A percentile compares a stretch with the other conserved stretches of the same genome.
These are phyloP conservation scores for Cynodonichthys magdalenae DNA, from an alignment of 2,797 vertebrate genomes.

Conservation along the genomic window DNA sequence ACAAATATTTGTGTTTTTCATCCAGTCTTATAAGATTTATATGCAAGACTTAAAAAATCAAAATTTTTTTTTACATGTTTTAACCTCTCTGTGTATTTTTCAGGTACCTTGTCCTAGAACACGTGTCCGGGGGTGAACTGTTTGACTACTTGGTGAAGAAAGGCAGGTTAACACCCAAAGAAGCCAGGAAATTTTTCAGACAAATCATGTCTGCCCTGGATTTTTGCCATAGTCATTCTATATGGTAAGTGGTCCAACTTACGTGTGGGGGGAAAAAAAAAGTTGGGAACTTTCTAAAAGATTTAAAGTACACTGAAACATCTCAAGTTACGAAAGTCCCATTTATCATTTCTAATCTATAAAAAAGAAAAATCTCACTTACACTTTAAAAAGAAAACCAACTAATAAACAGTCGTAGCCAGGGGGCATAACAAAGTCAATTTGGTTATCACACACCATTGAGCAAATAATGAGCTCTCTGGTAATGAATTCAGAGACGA, in stretches of 20 bases:
- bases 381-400: slow-evolving; percentile 16
- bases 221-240: slow-evolving; percentile 99
- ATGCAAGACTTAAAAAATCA: background rate
- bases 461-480: slow-evolving; percentile 51
- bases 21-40: background rate
- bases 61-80: background rate
- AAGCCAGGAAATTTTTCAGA: slow-evolving; percentile 97
- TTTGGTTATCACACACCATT: slow-evolving; percentile 46
- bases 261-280: too few relatives aligned
- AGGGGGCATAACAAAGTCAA: slow-evolving; percentile 33
- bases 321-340: slow-evolving; percentile 1
- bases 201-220: slow-evolving; percentile 99
- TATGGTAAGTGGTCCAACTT: slow-evolving; percentile 86
- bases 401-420: slow-evolving; percentile 21
- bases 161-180: slow-evolving; percentile 96
- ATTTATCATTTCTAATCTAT: slow-evolving; percentile 21
- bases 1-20: background rate
- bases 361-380: slow-evolving; percentile 22
- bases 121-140: slow-evolving; percentile 96
- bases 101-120: slow-evolving; percentile 98
- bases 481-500: slow-evolving; percentile 46
- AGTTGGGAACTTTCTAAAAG: too few relatives aligned
- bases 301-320: slow-evolving; percentile 1
- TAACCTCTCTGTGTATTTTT: background rate
- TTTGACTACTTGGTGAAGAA: slow-evolving; percentile 99